Base-by-base conservation (phyloP, 2,888 invertebrate genomes). In the Drosophila trichaetosa region DNA sequence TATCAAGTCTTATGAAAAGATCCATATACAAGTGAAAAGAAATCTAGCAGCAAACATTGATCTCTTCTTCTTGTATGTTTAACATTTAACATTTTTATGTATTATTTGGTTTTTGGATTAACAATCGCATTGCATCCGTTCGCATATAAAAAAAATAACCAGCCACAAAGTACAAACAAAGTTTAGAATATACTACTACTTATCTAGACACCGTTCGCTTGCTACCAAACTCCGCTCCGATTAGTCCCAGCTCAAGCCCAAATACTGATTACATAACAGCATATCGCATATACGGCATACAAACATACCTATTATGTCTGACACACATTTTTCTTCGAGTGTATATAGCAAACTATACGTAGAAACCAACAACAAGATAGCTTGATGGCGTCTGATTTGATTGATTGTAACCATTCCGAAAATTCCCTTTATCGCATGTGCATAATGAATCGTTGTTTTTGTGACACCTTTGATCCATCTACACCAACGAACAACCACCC, bases 61-160 rank as follows among this genome's bases (percentile, higher is more conserved):
- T 72, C 71, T 73, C 67, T 73, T 83, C 65, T 67, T 83, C 70
- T 69, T 73, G 73, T 87, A 89, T 79, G 76, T 78, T 72, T 61
- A 72, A 87, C 56, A 67, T 34, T 60, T 36, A 54, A 54, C 53
- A 54, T 18, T 54, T 52, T 59, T 24, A 57, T 34, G n/a, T 60
- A 63, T 51, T 13, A 54, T 52, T 80, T 77, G 64, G 70, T 62
- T 77, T 76, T 76, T 76, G 65, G 62, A 76, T 66, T 65, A 69
- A 46, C 60, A 65, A 67, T 70, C 69, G 64, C 81, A 65, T 80
- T 66, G 73, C 76, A 80, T 83, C 73, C 80, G 80, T 78, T 79
- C 57, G 68, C 63, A 68, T 70, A 58, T 46, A 66, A 64, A 61
- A 46, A 42, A 60, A 42, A 63, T 61, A 60, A 68, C 54, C 75